These are phyloP conservation scores for Otus sunia DNA, from an alignment of 2,113 vertebrate genomes.

Conservation along the genomic window DNA sequence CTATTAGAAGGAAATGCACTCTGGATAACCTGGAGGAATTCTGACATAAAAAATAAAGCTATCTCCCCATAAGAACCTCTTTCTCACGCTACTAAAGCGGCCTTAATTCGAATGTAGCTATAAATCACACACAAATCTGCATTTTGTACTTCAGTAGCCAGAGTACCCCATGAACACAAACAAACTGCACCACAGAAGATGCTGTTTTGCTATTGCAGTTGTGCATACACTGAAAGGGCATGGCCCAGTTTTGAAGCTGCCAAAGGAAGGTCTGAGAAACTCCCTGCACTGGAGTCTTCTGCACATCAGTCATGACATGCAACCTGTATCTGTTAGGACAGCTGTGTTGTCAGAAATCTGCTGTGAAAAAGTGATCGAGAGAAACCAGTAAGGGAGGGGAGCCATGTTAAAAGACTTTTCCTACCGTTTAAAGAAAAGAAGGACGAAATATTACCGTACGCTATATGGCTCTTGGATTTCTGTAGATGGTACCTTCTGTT, in stretches of 20 bases:
- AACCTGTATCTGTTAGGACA: not conserved
- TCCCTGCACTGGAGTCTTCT: not conserved
- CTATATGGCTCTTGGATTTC: not conserved
- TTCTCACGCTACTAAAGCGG: not conserved
- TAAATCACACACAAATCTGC: not conserved
- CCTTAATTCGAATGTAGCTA: not conserved
- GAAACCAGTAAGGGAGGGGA: not conserved
- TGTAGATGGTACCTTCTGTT: slow-evolving; percentile 38
- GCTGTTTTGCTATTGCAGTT: not conserved
- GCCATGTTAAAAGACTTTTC: not conserved
- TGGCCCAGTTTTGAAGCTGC: not conserved
- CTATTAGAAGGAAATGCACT: not conserved
- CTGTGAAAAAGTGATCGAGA: not conserved
- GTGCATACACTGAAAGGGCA: not conserved
- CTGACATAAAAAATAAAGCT: not conserved
- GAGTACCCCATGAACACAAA: not conserved
- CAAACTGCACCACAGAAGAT: not conserved
- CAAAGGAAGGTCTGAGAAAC: not conserved
- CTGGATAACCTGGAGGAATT: not conserved
- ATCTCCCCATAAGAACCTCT: not conserved
- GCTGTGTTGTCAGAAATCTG: not conserved
- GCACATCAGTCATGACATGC: not conserved
- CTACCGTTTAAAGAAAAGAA: not conserved
- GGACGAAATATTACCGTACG: slow-evolving; percentile 12
- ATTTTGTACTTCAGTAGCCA: not conserved